Base-by-base conservation (phyloP, 2,797 vertebrate species). In the Rousettus madagascariensis region DNA sequence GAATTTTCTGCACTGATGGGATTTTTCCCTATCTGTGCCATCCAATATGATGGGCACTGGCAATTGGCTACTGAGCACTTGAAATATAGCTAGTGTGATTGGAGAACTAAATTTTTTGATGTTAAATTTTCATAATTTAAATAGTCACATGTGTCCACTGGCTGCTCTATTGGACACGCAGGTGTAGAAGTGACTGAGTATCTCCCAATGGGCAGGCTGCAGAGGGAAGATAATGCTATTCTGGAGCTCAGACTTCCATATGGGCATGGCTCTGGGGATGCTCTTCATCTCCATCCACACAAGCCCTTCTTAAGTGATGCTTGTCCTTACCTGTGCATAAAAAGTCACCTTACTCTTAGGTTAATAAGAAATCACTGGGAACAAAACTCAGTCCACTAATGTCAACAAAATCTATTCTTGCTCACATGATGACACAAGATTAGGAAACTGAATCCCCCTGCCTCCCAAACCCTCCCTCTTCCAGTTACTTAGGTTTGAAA, bases 331-430 rank as follows among this genome's bases (percentile, higher is more conserved):
- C 86, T 80, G 30, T 1, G n/a, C 20, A 7, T 36, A 51, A 89
- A 91, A 95, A 84, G 24, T 83, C 59, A 79, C 17, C 33, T 53
- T 92, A 57, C 20, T 83, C 61, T 91, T 87, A 61, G 61, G 66
- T 90, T 88, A 95, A 94, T 28, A 71, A 12, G 22, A 63, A 59
- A 75, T 90, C 69, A 95, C 68, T 65, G 19, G 20, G 3, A 55
- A 28, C 69, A 83, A 91, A 86, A 61, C n/a, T 87, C 16, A 74
- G 53, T 84, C 59, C 8, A 88, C 49, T 80, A 74, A 61, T 20
- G 57, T 75, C 74, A 86, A 65, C 28, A 85, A 49, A 93, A 38
- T 72, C 66, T 43, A 87, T 94, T 94, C 46, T 85, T 95, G n/a
- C 22, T 92, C 53, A 53, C 16, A 12, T 80, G 33, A 91, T 82